Evolutionary conservation across 2,888 invertebrate genomes (phyloP).

Genomic region (Metellina segmentata): DNA sequence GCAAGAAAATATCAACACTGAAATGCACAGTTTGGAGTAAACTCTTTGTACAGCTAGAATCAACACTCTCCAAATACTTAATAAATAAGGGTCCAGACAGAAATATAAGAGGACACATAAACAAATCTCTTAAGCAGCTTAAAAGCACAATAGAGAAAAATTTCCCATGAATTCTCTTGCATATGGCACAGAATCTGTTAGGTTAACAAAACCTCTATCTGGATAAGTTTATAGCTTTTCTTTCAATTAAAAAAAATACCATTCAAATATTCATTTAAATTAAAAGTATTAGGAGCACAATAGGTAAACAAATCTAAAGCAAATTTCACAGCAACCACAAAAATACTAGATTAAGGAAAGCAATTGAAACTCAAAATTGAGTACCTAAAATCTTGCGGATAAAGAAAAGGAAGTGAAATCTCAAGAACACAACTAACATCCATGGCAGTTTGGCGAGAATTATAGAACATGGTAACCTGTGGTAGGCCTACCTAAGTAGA

Average conservation of each 20-base stretch:
- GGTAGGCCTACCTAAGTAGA: no score
- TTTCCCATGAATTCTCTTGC: neutral
- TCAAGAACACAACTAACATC: no score
- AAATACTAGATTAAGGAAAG: neutral
- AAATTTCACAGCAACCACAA: neutral
- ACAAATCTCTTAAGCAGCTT: neutral
- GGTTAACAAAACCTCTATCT: neutral
- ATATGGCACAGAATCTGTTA: neutral
- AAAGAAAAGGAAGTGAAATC: no score
- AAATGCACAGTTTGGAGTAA: conserved; percentile 29
- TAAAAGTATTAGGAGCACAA: neutral
- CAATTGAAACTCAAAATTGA: no score
- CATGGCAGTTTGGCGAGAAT: no score
- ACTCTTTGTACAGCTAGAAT: conserved; percentile 9
- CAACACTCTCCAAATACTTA: neutral
- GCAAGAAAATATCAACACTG: conserved; percentile 53
- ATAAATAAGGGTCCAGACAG: conserved; percentile 38
- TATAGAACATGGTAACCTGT: no score
- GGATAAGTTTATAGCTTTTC: neutral
- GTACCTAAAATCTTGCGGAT: no score
- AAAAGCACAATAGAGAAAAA: neutral
- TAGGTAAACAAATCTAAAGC: neutral
- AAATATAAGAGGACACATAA: neutral
- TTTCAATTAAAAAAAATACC: neutral
- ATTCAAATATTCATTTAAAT: neutral